Conservation (phyloP, 2,797 vertebrate species). For the Enteromius radiatus region DNA sequence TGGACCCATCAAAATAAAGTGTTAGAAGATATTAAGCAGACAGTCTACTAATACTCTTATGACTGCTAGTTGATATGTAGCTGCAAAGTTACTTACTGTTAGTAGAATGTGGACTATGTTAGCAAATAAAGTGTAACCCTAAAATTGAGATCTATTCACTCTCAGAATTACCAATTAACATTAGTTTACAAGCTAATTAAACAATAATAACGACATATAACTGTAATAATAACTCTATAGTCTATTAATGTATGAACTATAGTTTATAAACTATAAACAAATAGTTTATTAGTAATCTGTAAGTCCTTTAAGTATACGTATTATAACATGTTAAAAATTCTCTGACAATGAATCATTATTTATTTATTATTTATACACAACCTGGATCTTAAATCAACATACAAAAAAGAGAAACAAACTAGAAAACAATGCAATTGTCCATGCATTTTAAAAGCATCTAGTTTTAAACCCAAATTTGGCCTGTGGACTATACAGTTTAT, state of each 20-base stretch:
- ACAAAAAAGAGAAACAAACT: background rate
- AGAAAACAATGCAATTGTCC: background rate
- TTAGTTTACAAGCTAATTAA: background rate
- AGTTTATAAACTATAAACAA: background rate
- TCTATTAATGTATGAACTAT: background rate
- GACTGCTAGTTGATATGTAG: no score
- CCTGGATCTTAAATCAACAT: background rate
- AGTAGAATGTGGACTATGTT: no score
- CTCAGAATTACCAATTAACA: background rate
- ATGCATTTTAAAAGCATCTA: slow-evolving; percentile 33
- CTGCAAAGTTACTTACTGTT: no score
- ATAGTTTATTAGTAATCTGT: background rate
- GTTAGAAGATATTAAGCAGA: no score
- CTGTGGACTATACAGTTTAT: slow-evolving; percentile 49
- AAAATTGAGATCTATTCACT: background rate
- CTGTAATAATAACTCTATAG: background rate
- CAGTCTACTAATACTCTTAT: no score
- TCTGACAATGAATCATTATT: background rate
- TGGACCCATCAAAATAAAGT: no score
- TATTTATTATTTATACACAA: background rate
- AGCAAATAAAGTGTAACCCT: background rate
- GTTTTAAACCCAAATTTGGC: slow-evolving; percentile 62
- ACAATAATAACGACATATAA: background rate
- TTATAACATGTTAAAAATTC: background rate
- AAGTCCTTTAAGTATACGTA: background rate